These are phyloP conservation scores for Molossus molossus DNA, from an alignment of 2,797 vertebrate species.

Conservation along the genomic window DNA sequence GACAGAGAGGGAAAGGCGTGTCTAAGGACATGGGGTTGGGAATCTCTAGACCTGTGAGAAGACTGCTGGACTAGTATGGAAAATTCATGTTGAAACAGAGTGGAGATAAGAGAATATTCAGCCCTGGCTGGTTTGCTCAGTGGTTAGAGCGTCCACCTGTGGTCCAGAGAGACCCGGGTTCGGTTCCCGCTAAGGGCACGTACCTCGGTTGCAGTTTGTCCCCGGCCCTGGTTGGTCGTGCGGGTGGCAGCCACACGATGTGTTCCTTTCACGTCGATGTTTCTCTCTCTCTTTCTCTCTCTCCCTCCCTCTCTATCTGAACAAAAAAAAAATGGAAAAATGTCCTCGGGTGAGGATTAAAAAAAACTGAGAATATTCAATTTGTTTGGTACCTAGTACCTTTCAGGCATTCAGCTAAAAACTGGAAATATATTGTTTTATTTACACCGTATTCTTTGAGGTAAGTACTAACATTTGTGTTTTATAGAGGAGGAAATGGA, in stretches of 20 bases:
- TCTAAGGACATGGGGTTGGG: neutral
- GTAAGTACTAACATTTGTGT: neutral
- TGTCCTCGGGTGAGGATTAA: too few relatives aligned
- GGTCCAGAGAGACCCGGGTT: too few relatives aligned
- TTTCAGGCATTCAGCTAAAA: constrained; percentile 47
- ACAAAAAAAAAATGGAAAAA: too few relatives aligned
- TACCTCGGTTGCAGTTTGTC: too few relatives aligned
- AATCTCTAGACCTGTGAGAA: neutral
- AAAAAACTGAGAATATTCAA: neutral
- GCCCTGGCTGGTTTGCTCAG: too few relatives aligned
- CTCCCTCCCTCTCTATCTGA: too few relatives aligned
- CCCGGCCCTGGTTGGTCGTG: too few relatives aligned
- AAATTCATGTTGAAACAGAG: neutral
- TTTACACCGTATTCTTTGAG: neutral
- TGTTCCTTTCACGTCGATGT: too few relatives aligned
- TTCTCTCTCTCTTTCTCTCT: too few relatives aligned
- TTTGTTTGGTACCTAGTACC: neutral
- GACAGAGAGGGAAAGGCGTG: neutral
- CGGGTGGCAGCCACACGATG: too few relatives aligned
- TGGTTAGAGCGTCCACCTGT: too few relatives aligned
- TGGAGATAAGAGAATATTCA: neutral
- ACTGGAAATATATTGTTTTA: constrained; percentile 9
- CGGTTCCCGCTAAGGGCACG: too few relatives aligned
- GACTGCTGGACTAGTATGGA: neutral
- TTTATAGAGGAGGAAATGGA: neutral